Conservation (phyloP, 2,797 vertebrate genomes). For the Platalea minor region DNA sequence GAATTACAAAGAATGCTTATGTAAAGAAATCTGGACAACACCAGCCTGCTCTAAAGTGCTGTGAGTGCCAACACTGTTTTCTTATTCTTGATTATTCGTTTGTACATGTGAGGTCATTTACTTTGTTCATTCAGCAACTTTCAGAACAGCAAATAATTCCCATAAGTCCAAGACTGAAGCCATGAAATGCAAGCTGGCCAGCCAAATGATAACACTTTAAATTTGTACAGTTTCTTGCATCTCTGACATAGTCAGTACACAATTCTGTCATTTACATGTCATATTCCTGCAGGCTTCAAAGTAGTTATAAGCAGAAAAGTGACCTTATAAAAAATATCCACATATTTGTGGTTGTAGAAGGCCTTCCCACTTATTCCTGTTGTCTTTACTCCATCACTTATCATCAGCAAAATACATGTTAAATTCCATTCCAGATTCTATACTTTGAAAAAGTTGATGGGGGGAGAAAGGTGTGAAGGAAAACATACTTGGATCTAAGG, state of each 20-base stretch:
- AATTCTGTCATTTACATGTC: neutral
- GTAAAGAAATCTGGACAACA: neutral
- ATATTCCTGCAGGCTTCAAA: constrained; percentile 33
- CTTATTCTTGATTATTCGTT: neutral
- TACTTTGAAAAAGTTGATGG: neutral
- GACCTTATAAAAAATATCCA: neutral
- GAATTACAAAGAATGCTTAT: neutral
- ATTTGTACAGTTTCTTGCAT: neutral
- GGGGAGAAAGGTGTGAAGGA: neutral
- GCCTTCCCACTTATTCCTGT: neutral
- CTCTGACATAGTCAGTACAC: neutral
- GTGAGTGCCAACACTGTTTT: neutral
- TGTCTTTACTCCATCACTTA: constrained; percentile 4
- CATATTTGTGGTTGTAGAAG: neutral
- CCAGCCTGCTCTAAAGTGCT: neutral
- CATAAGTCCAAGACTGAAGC: constrained; percentile 3
- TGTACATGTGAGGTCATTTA: neutral
- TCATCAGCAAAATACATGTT: neutral
- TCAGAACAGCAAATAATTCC: constrained; percentile 44
- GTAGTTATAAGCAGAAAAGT: constrained; percentile 7
- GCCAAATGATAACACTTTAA: constrained; percentile 25
- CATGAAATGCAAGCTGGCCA: constrained; percentile 46
- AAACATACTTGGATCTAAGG: neutral
- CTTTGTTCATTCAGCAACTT: constrained; percentile 28
- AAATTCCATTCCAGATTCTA: neutral